A percentile compares a stretch with the other conserved stretches of the same genome.
phyloP scores from a whole-genome alignment of 2,113 vertebrate species.

The Labrus mixtus region DNA sequence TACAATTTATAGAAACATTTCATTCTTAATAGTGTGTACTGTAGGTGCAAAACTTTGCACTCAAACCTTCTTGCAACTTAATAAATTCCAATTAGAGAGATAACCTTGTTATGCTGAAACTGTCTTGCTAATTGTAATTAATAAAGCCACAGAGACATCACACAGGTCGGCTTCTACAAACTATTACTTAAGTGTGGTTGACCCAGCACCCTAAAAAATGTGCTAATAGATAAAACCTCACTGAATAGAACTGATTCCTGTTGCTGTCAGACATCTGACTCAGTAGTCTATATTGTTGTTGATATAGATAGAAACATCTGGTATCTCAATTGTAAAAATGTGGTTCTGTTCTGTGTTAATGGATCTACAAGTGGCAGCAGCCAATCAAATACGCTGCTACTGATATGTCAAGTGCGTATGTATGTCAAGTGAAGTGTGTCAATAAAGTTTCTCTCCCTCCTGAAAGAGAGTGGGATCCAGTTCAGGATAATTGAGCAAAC shows the following conservation, averaged over 20 bases:
- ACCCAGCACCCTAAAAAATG: background rate
- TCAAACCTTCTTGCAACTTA: background rate
- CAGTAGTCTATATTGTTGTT: no score
- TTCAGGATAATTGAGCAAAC: no score
- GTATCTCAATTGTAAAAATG: no score
- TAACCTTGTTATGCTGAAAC: background rate
- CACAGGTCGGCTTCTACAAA: background rate
- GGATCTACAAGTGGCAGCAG: no score
- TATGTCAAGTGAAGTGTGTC: no score
- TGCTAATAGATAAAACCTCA: background rate
- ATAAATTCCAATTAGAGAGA: constrained; percentile 9
- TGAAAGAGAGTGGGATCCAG: no score
- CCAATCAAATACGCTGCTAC: no score
- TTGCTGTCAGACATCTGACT: background rate
- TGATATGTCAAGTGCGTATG: no score
- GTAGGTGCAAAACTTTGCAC: background rate
- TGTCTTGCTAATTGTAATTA: constrained; percentile 18
- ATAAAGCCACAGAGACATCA: constrained; percentile 5
- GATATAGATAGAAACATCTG: no score
- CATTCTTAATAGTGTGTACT: background rate
- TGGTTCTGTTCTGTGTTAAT: no score
- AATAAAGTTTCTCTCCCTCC: no score
- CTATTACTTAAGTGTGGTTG: background rate
- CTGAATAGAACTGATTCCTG: background rate
- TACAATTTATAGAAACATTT: constrained; percentile 4